Base-by-base conservation (phyloP, 2,797 vertebrate genomes). In the Peromyscus nudipes region DNA sequence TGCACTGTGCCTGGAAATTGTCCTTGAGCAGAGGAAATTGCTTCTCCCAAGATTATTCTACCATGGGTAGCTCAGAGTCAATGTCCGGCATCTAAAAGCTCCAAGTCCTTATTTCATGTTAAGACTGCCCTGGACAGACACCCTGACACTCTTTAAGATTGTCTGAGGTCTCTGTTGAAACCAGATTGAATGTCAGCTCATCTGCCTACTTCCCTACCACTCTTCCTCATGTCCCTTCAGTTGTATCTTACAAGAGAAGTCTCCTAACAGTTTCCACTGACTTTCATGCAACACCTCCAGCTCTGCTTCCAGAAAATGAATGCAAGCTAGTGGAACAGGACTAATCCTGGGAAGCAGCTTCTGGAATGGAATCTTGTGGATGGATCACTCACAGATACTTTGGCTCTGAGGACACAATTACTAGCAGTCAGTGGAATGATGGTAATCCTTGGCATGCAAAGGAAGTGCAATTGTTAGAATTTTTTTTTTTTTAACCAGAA, bases 361-460 rank as follows among this genome's bases (percentile, higher is more conserved):
- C 71, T 79, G 69, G 82, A 95, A 64, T 91, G 69, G 29, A 89
- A 73, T 79, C 77, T 76, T 86, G 52, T 27, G 65, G 62, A 52
- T 71, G 27, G 14, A 43, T 82, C 77, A 83, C 57, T 92, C 55
- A 62, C 6, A 19, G 55, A 49, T 90, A 23, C 9, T 79, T 75
- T 92, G 64, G 49, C 46, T 34, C 6, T 25, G 46, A 92, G 31
- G 64, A 77, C 43, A 79, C 27, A 27, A 46, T 73, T 19, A 25
- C 55, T 49, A 29, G 40, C n/a, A 23, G 27, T 46, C 60, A 81
- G 25, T 69, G 46, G 62, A 91, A 89, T 79, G 46, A 27, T 14
- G 25, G 21, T 94, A 92, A 90, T 96, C 31, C 1, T 37, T 93
- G 84, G n/a, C 40, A 57, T 55, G 73, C 64, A 93, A 43, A 62